Percentiles rank a stretch among this genome's conserved stretches.
These are phyloP conservation scores for Cantharis lateralis DNA, from an alignment of 2,888 invertebrate species.

Conservation along the genomic window DNA sequence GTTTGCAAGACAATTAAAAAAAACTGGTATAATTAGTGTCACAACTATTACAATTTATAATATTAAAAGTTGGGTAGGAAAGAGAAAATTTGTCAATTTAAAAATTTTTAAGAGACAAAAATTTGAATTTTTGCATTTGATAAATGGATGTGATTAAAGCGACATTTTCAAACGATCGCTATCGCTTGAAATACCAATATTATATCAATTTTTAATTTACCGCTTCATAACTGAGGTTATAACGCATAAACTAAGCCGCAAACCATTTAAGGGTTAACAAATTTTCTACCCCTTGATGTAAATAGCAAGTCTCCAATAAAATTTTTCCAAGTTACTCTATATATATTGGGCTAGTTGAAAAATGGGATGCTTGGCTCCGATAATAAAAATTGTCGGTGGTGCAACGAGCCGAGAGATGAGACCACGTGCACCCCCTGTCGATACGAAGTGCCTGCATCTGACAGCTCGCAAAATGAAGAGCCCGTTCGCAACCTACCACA, in stretches of 20 bases:
- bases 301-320: background rate
- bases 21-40: background rate
- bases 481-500: constrained; percentile 40
- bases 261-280: background rate
- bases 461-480: constrained; percentile 44
- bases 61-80: background rate
- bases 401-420: constrained; percentile 30
- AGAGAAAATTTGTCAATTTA: background rate
- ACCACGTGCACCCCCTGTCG: constrained; percentile 38
- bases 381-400: constrained; percentile 31
- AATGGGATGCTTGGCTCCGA: constrained; percentile 25
- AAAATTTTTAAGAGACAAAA: background rate
- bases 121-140: background rate
- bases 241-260: background rate
- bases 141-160: background rate
- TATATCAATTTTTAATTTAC: background rate
- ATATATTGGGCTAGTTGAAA: background rate
- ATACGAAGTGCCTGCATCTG: constrained; percentile 39
- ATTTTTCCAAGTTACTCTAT: background rate
- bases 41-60: background rate
- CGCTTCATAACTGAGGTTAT: constrained; percentile 2
- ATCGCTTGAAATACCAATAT: background rate
- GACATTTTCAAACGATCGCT: background rate
- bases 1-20: background rate
- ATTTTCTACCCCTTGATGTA: background rate